Percentiles rank a stretch among this genome's conserved stretches.
Conservation (phyloP, 37 sponge, comb jelly and placozoan species). For the Spongilla lacustris region DNA sequence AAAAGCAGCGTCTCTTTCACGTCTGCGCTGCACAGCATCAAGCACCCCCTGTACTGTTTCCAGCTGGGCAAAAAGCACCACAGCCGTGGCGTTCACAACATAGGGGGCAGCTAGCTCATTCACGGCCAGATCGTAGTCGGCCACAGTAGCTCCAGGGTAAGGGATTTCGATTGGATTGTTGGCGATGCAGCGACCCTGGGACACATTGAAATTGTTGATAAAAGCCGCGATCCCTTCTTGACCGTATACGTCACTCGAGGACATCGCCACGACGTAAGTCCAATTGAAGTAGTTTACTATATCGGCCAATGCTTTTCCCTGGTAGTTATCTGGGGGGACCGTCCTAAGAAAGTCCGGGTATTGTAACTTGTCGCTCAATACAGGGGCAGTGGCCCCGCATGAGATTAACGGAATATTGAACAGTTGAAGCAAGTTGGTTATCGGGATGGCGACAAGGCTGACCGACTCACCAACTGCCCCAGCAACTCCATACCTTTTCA, state of each 20-base stretch:
- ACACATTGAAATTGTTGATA: background rate
- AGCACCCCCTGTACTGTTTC: background rate
- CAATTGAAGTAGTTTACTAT: constrained; percentile 60
- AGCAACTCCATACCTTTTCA: too few species aligned
- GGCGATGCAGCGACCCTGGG: constrained; percentile 10
- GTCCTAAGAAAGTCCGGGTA: constrained; percentile 82
- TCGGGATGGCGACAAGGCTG: constrained; percentile 58
- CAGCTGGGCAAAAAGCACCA: constrained; percentile 61
- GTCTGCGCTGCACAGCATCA: constrained; percentile 19
- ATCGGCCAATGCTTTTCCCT: constrained; percentile 72
- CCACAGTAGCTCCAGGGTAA: background rate
- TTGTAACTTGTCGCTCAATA: constrained; percentile 68
- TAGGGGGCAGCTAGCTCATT: background rate
- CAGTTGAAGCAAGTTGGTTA: constrained; percentile 66
- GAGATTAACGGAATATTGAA: constrained; percentile 79
- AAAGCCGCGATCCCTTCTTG: background rate
- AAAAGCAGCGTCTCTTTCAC: background rate
- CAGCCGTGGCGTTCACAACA: constrained; percentile 49
- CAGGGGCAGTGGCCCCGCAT: constrained; percentile 63
- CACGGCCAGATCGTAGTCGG: constrained; percentile 12
- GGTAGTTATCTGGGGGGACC: constrained; percentile 78
- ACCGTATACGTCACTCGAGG: constrained; percentile 62
- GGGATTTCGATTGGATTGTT: background rate
- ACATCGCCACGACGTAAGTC: constrained; percentile 50
- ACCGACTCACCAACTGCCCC: constrained; percentile 18